Conservation (phyloP, 2,113 vertebrate genomes). For the Hyperopisus bebe region DNA sequence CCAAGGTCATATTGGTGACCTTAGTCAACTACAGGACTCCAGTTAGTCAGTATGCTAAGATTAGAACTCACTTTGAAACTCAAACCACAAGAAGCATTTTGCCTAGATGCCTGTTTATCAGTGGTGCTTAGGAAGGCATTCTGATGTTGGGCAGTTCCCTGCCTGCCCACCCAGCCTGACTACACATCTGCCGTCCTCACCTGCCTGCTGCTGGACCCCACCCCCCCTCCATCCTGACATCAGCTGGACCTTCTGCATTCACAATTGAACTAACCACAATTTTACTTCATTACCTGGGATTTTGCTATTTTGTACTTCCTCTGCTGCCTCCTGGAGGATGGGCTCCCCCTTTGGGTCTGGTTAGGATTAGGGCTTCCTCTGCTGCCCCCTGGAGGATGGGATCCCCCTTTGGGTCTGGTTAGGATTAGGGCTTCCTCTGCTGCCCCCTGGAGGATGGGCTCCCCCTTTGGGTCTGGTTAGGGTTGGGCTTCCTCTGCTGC, state of each 20-base stretch:
- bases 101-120: neutral
- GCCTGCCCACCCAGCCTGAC: neutral
- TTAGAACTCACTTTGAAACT: neutral
- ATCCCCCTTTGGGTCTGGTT: too few species aligned
- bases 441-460: too few species aligned
- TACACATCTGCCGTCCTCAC: neutral
- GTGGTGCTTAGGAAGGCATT: neutral
- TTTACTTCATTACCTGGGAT: neutral
- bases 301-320: neutral
- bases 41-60: neutral
- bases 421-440: too few species aligned
- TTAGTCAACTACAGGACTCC: neutral
- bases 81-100: neutral
- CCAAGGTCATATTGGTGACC: neutral
- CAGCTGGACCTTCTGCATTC: neutral
- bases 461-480: too few species aligned
- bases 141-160: neutral
- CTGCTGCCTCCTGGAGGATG: neutral
- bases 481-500: too few species aligned
- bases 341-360: too few species aligned
- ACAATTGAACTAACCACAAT: neutral
- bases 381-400: too few species aligned
- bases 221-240: neutral
- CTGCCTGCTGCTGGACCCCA: neutral
- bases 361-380: too few species aligned